phyloP scores from a whole-genome alignment of 30 jellyfish, hydroid and myxozoan species.

The Aurelia aurita region DNA sequence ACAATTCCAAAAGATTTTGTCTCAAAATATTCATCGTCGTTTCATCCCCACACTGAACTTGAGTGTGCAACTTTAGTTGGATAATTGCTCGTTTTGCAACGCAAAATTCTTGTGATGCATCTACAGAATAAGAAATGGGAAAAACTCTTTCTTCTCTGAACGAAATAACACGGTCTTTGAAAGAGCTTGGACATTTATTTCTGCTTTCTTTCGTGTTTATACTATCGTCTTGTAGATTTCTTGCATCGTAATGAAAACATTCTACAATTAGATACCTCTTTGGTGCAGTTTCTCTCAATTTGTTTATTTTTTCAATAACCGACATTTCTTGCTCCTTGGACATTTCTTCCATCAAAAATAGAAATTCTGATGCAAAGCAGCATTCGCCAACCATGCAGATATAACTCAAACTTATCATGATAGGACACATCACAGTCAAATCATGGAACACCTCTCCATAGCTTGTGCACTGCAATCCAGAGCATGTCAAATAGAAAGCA shows the following conservation, averaged over 20 bases:
- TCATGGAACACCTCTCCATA: constrained; percentile 10
- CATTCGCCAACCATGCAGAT: constrained; percentile 1
- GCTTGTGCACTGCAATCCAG: background rate
- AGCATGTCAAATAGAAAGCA: background rate
- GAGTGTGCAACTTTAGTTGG: background rate
- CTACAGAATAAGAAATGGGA: background rate
- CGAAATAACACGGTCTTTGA: background rate
- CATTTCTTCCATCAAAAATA: background rate
- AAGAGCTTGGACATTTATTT: background rate
- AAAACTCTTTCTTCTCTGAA: background rate
- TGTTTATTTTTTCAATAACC: background rate
- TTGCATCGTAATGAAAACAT: background rate
- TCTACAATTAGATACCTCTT: background rate
- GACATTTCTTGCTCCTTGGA: background rate
- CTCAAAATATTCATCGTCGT: background rate
- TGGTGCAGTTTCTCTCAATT: background rate
- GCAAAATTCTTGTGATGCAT: constrained; percentile 2
- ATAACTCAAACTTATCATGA: background rate
- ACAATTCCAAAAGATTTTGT: background rate
- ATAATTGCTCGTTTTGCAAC: background rate
- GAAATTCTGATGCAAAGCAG: constrained; percentile 3
- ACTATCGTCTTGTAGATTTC: no score
- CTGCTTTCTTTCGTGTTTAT: no score
- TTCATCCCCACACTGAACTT: constrained; percentile 13
- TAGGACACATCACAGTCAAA: background rate